Percentiles rank a stretch among this genome's conserved stretches.
Conservation (phyloP, 2,113 vertebrate genomes). For the Brachirus orientalis region DNA sequence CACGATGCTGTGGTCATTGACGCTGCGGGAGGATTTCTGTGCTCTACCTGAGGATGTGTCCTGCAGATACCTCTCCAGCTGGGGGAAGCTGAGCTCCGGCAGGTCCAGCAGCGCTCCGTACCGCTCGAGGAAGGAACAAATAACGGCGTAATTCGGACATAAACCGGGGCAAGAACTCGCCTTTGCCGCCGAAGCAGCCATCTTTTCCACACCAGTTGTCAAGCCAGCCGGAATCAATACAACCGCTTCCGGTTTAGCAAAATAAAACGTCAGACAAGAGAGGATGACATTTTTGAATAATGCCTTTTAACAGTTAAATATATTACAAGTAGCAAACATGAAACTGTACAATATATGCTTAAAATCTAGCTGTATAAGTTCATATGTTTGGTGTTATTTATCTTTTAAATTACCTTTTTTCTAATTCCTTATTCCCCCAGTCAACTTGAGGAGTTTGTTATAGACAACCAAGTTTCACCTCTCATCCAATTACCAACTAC, state of each 20-base stretch:
- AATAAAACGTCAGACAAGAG: constrained; percentile 45
- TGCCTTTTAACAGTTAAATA: no score
- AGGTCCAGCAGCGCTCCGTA: constrained; percentile 91
- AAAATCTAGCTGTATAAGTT: no score
- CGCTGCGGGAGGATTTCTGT: constrained; percentile 50
- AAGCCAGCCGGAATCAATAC: constrained; percentile 39
- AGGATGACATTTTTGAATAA: not conserved
- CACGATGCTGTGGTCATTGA: constrained; percentile 59
- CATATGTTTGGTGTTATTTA: no score
- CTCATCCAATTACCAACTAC: no score
- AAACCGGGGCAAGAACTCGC: constrained; percentile 84
- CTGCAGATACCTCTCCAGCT: constrained; percentile 92
- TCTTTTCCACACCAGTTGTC: constrained; percentile 81
- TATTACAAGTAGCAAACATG: no score
- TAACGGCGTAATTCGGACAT: constrained; percentile 94
- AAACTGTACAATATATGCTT: no score
- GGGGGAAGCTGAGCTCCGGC: constrained; percentile 92
- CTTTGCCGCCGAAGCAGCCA: constrained; percentile 87
- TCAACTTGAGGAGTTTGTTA: no score
- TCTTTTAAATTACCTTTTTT: no score
- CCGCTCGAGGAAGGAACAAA: constrained; percentile 95
- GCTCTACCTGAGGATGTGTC: constrained; percentile 87
- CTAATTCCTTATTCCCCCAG: no score
- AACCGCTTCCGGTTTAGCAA: constrained; percentile 53
- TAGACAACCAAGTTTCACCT: no score